These are phyloP conservation scores for Aethes cnicana DNA, from an alignment of 2,888 invertebrate genomes.

Conservation along the genomic window DNA sequence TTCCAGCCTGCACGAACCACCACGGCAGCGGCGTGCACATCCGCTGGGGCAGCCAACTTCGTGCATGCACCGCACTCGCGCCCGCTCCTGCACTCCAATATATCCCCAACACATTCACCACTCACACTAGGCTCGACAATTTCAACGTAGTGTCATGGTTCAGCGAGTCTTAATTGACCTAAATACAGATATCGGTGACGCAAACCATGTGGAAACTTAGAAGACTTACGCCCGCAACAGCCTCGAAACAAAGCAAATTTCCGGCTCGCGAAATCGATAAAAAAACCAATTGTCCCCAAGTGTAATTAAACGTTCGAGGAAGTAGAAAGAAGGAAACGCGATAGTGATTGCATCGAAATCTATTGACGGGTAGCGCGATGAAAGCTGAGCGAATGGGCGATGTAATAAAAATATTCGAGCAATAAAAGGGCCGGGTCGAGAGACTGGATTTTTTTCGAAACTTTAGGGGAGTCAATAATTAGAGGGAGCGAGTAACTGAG, in stretches of 20 bases:
- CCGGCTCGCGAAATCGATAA: constrained; percentile 55
- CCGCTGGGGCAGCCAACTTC: constrained; percentile 64
- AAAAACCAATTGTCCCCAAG: constrained; percentile 50
- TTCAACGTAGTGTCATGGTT: constrained; percentile 74
- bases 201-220: constrained; percentile 61
- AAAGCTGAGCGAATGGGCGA: constrained; percentile 42
- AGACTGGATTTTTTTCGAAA: constrained; percentile 66
- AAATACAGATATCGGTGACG: constrained; percentile 66
- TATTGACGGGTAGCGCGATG: constrained; percentile 36
- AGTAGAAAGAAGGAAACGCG: constrained; percentile 50
- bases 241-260: constrained; percentile 49
- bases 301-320: constrained; percentile 53
- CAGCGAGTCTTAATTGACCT: constrained; percentile 63
- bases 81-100: constrained; percentile 39
- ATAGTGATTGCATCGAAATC: constrained; percentile 44
- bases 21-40: constrained; percentile 78
- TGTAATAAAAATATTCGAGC: constrained; percentile 68
- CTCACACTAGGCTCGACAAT: constrained; percentile 56
- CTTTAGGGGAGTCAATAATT: constrained; percentile 80
- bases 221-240: constrained; percentile 50
- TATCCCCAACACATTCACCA: constrained; percentile 62
- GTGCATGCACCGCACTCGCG: constrained; percentile 48
- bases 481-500: constrained; percentile 74
- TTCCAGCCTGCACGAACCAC: constrained; percentile 76
- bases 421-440: constrained; percentile 64